Evolutionary conservation across 1,140 invertebrate genomes (phyloP), one percentile per base, ranked within the genome.

Genomic region (Bursaphelenchus mucronatus): DNA sequence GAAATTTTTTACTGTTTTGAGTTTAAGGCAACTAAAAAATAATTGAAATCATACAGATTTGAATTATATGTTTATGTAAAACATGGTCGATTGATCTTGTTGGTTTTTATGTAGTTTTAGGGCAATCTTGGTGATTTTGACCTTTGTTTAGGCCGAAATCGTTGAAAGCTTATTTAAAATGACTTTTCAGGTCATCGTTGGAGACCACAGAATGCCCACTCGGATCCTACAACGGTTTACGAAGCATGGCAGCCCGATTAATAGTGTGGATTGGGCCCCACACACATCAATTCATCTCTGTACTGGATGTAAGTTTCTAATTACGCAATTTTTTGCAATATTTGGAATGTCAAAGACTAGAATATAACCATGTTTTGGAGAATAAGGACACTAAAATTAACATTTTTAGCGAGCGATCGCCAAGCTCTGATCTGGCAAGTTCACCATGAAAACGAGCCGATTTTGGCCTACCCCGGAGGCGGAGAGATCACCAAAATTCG

Each of bases 401-500:
- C 13, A 2, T 13, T 59, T 59, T 45, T 50, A 59, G 57, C 57
- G 11, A 59, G 57, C 57, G 95, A 99, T 86, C 91, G 94, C 83
- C 95, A 98, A 85, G 96, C 96, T n/a, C 85, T 99, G 54, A 99
- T 99, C 78, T 99, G 96, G 95, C 96, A 99, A 83, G 96, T 99
- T 76, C 75, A 81, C 19, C 71, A 71, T 57, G 66, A 71, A 43
- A 77, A 79, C 44, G 77, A 79, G 21, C 96, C 96, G 19, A 98
- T 99, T 76, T 86, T 99, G 19, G 95, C 95, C 0, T 99, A 99
- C 83, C 96, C 92, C 8, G 92, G 92, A 13, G 92, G 94, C 83
- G 94, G 94, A 46, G 95, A 98, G 76, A 94, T 99, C 68, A 97
- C 97, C 86, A 94, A 97, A 84, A 97, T 99, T 73, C 94, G 97